These are phyloP conservation scores for Scortum barcoo DNA, from an alignment of 2,113 vertebrate species.

Conservation along the genomic window DNA sequence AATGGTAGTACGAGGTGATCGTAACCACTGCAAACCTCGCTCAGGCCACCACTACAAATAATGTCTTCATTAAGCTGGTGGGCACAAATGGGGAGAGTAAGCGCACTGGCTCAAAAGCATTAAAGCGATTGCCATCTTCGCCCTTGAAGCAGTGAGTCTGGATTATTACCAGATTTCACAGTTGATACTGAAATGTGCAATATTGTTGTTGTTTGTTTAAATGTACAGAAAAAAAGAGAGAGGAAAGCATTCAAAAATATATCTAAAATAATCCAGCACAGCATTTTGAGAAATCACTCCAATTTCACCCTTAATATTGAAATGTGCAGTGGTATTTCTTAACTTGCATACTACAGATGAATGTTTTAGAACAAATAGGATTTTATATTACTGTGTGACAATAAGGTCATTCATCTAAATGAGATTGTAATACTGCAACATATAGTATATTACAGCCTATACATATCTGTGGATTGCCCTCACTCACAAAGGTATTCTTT, in stretches of 20 bases:
- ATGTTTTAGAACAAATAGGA: neutral
- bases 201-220: too few relatives aligned
- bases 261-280: too few relatives aligned
- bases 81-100: constrained; percentile 31
- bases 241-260: too few relatives aligned
- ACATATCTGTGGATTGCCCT: too few relatives aligned
- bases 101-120: neutral
- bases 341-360: neutral
- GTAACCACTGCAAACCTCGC: constrained; percentile 16
- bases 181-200: too few relatives aligned
- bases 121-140: neutral
- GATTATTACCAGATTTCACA: neutral
- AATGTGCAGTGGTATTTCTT: neutral
- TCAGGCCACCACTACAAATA: constrained; percentile 27
- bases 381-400: neutral
- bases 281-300: too few relatives aligned
- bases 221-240: too few relatives aligned
- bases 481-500: too few relatives aligned
- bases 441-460: too few relatives aligned
- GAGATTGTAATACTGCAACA: neutral
- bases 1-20: constrained; percentile 46
- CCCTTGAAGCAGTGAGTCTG: constrained; percentile 23
- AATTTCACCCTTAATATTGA: neutral
- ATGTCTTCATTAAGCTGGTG: constrained; percentile 52
- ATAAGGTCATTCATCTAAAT: neutral